phyloP scores from a whole-genome alignment of 1,140 invertebrate species.

The Vollenhovia emeryi region DNA sequence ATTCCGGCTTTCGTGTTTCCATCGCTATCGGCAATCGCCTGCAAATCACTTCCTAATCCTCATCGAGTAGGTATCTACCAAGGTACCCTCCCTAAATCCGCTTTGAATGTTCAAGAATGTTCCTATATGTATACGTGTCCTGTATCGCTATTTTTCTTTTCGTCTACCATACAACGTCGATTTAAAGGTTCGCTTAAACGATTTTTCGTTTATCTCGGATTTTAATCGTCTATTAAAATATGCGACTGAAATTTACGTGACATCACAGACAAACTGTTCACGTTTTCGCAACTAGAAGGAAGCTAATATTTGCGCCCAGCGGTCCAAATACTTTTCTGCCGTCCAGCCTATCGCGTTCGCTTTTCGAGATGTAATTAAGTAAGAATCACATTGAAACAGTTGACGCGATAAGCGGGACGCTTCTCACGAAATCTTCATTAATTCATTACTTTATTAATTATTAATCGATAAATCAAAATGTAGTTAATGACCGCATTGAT shows the following conservation, averaged over 20 bases:
- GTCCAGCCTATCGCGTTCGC: neutral
- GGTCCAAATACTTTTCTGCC: neutral
- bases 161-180: neutral
- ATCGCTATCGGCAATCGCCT: constrained; percentile 78
- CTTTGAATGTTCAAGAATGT: constrained; percentile 65
- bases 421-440: neutral
- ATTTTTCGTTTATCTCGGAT: neutral
- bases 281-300: neutral
- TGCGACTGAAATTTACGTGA: neutral
- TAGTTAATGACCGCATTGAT: constrained; percentile 9
- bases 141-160: constrained; percentile 59
- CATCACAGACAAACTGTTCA: neutral
- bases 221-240: neutral
- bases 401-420: neutral
- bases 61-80: constrained; percentile 72
- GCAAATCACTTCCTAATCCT: constrained; percentile 79
- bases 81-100: constrained; percentile 71
- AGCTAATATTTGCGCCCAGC: neutral
- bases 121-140: constrained; percentile 6
- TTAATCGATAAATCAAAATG: constrained; percentile 31
- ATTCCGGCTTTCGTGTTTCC: constrained; percentile 78
- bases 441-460: constrained; percentile 27
- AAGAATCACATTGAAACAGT: neutral
- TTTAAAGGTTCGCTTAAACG: neutral
- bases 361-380: neutral